Base-by-base conservation (phyloP, 1,140 invertebrate genomes). In the Eupristina koningsbergeri region DNA sequence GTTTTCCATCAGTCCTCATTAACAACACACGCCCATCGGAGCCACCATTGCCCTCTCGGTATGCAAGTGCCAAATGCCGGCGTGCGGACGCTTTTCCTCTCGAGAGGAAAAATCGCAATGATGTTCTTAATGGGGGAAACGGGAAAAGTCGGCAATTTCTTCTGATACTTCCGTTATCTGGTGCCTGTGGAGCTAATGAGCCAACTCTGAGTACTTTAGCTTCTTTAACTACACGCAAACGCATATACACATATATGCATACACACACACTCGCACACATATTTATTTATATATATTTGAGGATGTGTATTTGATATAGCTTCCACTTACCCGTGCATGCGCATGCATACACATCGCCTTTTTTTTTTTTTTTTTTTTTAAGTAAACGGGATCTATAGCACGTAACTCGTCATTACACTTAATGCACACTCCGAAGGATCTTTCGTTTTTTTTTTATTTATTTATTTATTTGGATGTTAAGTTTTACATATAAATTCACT, bases 181-280 rank as follows among this genome's bases (percentile, higher is more conserved):
- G 26, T 22, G 61, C 67, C 47, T 50, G 41, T 74, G 41, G 80
- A 82, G 73, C 61, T 77, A 83, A 83, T 83, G 81, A 83, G 80
- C 19, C 61, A 19, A 53, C 45, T 50, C 47, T 50, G 50, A 34
- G 31, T 47, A 34, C 22, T 31, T n/a, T n/a, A n/a, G n/a, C n/a
- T n/a, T n/a, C n/a, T n/a, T n/a, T n/a, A n/a, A n/a, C n/a, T n/a
- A n/a, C n/a, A n/a, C n/a, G n/a, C n/a, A n/a, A n/a, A n/a, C n/a
- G n/a, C n/a, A n/a, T n/a, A n/a, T n/a, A n/a, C n/a, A n/a, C n/a
- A n/a, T n/a, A n/a, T n/a, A n/a, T n/a, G n/a, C n/a, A n/a, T n/a
- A n/a, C n/a, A n/a, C n/a, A n/a, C n/a, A n/a, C n/a, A n/a, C n/a
- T n/a, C n/a, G n/a, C n/a, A n/a, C n/a, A n/a, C n/a, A n/a, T n/a